Percentiles rank a stretch among this genome's conserved stretches.
Evolutionary conservation across 2,888 invertebrate genomes (phyloP).

Genomic region (Xestia rhomboidea): DNA sequence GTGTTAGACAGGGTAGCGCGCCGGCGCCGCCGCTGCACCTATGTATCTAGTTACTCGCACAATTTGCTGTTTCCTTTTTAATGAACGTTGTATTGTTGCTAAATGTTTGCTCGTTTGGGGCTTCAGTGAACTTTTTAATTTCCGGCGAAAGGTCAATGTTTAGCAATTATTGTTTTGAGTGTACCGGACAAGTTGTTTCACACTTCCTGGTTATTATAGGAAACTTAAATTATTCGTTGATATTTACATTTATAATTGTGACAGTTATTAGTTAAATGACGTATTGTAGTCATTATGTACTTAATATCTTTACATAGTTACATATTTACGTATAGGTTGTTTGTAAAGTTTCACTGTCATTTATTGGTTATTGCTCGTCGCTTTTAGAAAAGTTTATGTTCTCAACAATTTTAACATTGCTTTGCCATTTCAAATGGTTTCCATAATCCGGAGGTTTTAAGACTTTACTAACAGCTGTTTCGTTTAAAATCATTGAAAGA

Average conservation of each 20-base stretch:
- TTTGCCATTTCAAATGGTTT: not conserved
- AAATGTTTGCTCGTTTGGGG: slow-evolving; percentile 17
- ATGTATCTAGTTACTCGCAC: slow-evolving; percentile 49
- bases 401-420: not conserved
- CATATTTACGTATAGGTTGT: too few species aligned
- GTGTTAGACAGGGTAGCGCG: slow-evolving; percentile 39
- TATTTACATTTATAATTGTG: not conserved
- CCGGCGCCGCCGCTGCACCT: slow-evolving; percentile 55
- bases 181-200: not conserved
- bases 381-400: not conserved
- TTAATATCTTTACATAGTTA: too few species aligned
- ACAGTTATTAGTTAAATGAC: too few species aligned
- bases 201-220: not conserved
- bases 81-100: slow-evolving; percentile 41
- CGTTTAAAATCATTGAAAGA: not conserved
- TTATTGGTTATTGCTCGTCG: not conserved
- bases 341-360: too few species aligned
- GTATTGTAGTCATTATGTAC: too few species aligned
- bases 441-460: not conserved
- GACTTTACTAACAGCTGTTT: not conserved
- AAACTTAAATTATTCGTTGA: not conserved
- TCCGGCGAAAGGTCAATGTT: slow-evolving; percentile 25
- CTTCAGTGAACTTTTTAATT: slow-evolving; percentile 24
- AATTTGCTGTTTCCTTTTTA: slow-evolving; percentile 62
- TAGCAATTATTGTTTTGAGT: not conserved